A percentile compares a stretch with the other conserved stretches of the same genome.
These are phyloP conservation scores for Tachina grossa DNA, from an alignment of 2,888 invertebrate genomes.

Conservation along the genomic window DNA sequence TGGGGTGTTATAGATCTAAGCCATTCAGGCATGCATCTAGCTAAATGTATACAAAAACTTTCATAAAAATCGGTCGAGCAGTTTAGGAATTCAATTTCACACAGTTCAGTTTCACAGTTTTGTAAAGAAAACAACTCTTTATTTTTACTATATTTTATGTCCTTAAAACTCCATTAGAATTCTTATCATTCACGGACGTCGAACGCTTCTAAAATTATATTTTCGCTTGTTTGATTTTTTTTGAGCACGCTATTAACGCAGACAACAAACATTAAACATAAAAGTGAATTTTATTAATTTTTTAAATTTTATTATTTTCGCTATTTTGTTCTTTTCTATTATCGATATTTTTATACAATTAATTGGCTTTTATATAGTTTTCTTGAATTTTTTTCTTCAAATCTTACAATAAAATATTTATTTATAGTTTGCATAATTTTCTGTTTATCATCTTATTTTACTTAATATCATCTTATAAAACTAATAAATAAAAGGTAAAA, in stretches of 20 bases:
- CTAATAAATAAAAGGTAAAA: constrained; percentile 65
- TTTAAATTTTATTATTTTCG: constrained; percentile 49
- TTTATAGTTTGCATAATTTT: constrained; percentile 12
- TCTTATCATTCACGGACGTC: too few relatives aligned
- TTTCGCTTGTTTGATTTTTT: neutral
- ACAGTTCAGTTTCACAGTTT: too few relatives aligned
- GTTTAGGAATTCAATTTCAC: too few relatives aligned
- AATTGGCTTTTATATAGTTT: constrained; percentile 37
- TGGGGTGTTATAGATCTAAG: too few relatives aligned
- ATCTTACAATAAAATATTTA: constrained; percentile 34
- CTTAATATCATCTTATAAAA: constrained; percentile 67
- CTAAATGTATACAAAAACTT: too few relatives aligned
- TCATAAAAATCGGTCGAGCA: too few relatives aligned
- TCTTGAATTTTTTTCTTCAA: constrained; percentile 34
- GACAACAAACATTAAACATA: neutral
- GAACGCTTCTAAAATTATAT: neutral
- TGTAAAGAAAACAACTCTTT: too few relatives aligned
- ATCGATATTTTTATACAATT: constrained; percentile 53
- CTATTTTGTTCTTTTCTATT: constrained; percentile 56
- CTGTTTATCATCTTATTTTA: constrained; percentile 41
- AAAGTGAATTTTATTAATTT: neutral
- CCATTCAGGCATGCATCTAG: too few relatives aligned
- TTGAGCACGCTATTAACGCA: neutral
- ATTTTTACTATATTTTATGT: too few relatives aligned
- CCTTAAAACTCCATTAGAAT: too few relatives aligned